Evolutionary conservation across 2,113 vertebrate genomes (phyloP).

Genomic region (Mastomys natalensis): DNA sequence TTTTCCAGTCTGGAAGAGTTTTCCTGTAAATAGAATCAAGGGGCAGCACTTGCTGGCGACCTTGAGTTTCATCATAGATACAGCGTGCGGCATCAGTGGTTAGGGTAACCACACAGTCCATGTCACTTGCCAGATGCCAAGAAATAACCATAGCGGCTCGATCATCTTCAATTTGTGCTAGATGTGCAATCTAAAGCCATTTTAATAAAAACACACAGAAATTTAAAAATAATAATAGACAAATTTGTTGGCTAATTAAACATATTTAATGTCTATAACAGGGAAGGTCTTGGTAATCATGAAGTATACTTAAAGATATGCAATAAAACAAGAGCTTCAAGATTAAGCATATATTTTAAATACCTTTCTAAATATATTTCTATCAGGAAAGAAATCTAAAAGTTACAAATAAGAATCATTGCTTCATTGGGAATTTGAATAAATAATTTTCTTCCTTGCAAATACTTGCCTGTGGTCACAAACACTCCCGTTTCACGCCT

Average conservation of each 20-base stretch:
- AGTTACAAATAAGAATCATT: conserved; percentile 21
- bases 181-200: conserved; percentile 91
- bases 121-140: conserved; percentile 94
- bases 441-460: neutral
- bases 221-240: conserved; percentile 39
- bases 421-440: neutral
- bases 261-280: neutral
- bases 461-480: neutral
- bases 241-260: conserved; percentile 7
- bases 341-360: conserved; percentile 32
- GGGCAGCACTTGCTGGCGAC: conserved; percentile 93
- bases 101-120: conserved; percentile 95
- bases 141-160: conserved; percentile 93
- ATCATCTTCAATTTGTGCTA: conserved; percentile 92
- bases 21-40: conserved; percentile 92
- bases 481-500: neutral
- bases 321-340: conserved; percentile 10
- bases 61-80: conserved; percentile 90
- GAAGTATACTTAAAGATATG: conserved; percentile 45
- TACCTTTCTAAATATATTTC: conserved; percentile 1
- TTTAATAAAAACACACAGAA: conserved; percentile 44
- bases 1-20: conserved; percentile 88
- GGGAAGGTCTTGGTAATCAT: neutral
- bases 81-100: conserved; percentile 89
- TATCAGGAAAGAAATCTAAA: conserved; percentile 55